A percentile compares a stretch with the other conserved stretches of the same genome.
phyloP scores from a whole-genome alignment of 2,113 vertebrate genomes.

The Halcyon senegalensis region DNA sequence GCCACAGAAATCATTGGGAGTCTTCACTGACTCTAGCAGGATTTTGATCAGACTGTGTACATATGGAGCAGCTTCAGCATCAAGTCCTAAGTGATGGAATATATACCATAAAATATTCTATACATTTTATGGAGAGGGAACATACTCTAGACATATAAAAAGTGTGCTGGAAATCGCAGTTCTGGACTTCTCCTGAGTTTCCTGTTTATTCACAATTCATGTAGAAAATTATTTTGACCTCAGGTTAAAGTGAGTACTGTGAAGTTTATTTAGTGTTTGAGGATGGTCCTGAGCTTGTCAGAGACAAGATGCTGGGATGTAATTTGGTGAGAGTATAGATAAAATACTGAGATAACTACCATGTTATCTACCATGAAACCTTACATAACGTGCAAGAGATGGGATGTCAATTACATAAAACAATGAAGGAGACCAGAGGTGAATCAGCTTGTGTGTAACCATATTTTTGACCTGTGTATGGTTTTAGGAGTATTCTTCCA shows the following conservation, averaged over 20 bases:
- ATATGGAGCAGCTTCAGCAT: neutral
- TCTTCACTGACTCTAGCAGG: neutral
- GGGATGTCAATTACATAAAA: neutral
- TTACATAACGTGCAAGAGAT: neutral
- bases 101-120: neutral
- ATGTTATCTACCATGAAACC: neutral
- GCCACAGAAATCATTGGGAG: neutral
- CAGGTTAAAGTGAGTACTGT: neutral
- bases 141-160: neutral
- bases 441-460: neutral
- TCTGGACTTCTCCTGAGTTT: neutral
- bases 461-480: neutral
- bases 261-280: neutral
- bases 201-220: neutral
- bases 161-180: neutral
- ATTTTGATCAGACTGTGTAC: neutral
- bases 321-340: neutral
- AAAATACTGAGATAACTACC: neutral
- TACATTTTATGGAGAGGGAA: neutral
- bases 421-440: neutral
- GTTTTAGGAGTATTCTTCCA: neutral
- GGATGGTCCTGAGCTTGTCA: neutral
- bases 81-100: neutral
- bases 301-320: neutral
- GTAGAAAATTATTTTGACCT: neutral